phyloP scores from a whole-genome alignment of 2,888 invertebrate genomes.

The Torymus auratus region DNA sequence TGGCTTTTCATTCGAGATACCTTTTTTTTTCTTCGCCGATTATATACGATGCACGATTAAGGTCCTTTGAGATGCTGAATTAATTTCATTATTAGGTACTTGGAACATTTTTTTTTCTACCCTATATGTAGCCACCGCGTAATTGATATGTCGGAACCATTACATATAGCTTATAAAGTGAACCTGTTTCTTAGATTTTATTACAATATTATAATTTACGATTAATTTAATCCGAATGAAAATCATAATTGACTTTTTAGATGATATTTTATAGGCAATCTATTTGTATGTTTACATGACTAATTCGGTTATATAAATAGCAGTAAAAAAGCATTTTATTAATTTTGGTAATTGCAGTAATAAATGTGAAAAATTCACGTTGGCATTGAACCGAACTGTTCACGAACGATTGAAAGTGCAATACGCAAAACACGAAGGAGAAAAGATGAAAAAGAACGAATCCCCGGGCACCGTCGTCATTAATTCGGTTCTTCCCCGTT shows the following conservation, averaged over 20 bases:
- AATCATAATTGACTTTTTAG: no score
- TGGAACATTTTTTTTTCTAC: slow-evolving; percentile 19
- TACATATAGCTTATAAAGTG: no score
- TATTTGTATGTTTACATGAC: no score
- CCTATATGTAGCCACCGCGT: not conserved
- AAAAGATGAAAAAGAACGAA: slow-evolving; percentile 31
- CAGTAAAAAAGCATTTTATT: not conserved
- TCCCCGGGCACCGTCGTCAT: slow-evolving; percentile 44
- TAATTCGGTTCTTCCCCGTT: slow-evolving; percentile 45
- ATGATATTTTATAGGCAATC: no score
- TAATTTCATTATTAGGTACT: slow-evolving; percentile 41
- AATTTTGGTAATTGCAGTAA: not conserved
- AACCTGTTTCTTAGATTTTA: no score
- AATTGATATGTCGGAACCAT: not conserved
- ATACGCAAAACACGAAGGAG: not conserved
- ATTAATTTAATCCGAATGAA: no score
- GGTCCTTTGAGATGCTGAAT: slow-evolving; percentile 3
- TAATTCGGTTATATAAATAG: no score
- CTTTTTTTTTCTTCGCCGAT: slow-evolving; percentile 18
- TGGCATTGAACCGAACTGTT: not conserved
- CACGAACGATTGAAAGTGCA: not conserved
- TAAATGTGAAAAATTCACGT: not conserved
- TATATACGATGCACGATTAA: not conserved
- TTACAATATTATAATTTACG: no score
- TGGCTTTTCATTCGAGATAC: not conserved